Evolutionary conservation across 2,113 vertebrate genomes (phyloP).

Genomic region (Edolisoma coerulescens): DNA sequence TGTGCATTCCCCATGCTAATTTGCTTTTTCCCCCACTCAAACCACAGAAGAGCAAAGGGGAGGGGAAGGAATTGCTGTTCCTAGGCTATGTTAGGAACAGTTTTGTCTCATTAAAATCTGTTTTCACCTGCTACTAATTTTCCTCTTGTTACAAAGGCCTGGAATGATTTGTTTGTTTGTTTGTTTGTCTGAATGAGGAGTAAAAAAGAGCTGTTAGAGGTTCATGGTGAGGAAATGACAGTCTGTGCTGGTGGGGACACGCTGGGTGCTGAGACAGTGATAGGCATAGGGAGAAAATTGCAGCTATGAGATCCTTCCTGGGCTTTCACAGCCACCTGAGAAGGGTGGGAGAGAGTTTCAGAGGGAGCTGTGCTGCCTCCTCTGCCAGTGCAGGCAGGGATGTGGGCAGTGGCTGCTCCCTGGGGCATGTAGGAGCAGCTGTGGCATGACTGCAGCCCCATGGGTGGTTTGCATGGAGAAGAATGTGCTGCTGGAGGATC

Average conservation of each 20-base stretch:
- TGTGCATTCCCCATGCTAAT: neutral
- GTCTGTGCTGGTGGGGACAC: neutral
- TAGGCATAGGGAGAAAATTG: neutral
- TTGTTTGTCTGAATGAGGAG: neutral
- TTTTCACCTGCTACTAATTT: slow-evolving; percentile 66
- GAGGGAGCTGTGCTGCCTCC: neutral
- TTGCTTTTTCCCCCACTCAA: neutral
- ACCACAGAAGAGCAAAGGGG: neutral
- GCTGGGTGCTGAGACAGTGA: neutral
- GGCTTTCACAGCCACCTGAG: neutral
- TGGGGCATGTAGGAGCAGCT: neutral
- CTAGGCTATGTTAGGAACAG: neutral
- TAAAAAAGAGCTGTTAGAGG: neutral
- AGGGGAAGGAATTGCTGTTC: neutral
- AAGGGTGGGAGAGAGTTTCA: neutral
- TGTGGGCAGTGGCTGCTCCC: neutral
- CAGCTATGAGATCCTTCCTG: neutral
- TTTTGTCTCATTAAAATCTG: slow-evolving; percentile 46
- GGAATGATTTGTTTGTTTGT: neutral
- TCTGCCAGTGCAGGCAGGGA: neutral
- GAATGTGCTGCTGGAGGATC: neutral
- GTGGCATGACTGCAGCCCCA: neutral
- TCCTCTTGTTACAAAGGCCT: neutral
- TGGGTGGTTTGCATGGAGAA: neutral
- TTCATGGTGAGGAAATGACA: neutral